Evolutionary conservation across 2,797 vertebrate genomes (phyloP), one percentile per base, ranked within the genome.

Genomic region (Sylvia borin): DNA sequence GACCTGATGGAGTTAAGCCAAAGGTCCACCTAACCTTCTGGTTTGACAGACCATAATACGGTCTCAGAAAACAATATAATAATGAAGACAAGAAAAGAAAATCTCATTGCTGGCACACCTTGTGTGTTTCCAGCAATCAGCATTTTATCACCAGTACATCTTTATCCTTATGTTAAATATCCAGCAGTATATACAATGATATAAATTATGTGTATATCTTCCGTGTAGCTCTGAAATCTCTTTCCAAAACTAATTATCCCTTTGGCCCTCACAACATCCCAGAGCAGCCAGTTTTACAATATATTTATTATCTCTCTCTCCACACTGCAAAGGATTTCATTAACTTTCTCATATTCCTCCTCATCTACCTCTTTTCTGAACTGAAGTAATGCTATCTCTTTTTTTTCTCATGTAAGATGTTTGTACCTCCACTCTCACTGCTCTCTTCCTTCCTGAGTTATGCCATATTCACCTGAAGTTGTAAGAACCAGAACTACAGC

Each of bases 211-310:
- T 1, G 1, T 47, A 11, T 60, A n/a, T 67, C 25, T 66, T 71
- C 42, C 38, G 58, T 8, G 14, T 54, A 83, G 36, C 50, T 83
- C 21, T 90, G 58, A 80, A 90, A 88, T 65, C n/a, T 75, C 31
- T 45, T 87, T 91, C 54, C 51, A 75, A 88, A 95, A 58, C 25
- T 88, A 95, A 90, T 80, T 90, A 94, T 67, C 34, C 16, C 36
- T 75, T 92, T 90, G 47, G 82, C 62, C 50, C 50, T 75, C 45
- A 48, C 43, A 90, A 48, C 36, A 85, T 60, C 67, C 25, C 48
- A 77, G 32, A 78, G 27, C 66, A 88, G 15, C 32, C 21, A 78
- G 61, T 86, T 91, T 84, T 32, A 43, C 43, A 51, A 61, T 43
- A 4, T 47, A 47, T 94, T 92, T 93, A 74, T 81, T 71, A 55